Conservation (phyloP, 1,140 invertebrate species). For the Calephelis virginiensis region DNA sequence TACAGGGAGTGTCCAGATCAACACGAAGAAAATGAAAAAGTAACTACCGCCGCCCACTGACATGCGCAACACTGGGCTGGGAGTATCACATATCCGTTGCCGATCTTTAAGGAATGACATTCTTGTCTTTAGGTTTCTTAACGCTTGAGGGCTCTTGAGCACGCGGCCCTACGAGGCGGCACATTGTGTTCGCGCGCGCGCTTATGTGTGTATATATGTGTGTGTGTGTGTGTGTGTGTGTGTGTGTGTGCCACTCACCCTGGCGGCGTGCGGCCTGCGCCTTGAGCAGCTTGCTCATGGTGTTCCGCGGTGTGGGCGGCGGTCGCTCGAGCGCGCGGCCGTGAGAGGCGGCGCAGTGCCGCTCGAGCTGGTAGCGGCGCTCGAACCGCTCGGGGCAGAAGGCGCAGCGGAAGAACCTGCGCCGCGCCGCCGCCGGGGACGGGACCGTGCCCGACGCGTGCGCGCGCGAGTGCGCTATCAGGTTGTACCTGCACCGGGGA, state of each 20-base stretch:
- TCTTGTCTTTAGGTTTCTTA: no score
- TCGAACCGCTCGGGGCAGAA: slow-evolving; percentile 69
- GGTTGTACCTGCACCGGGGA: slow-evolving; percentile 54
- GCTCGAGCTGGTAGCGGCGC: slow-evolving; percentile 63
- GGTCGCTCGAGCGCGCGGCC: slow-evolving; percentile 63
- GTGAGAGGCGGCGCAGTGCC: slow-evolving; percentile 61
- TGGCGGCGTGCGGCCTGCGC: slow-evolving; percentile 51
- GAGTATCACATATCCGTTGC: no score
- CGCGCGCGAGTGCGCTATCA: slow-evolving; percentile 49
- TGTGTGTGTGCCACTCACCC: neutral
- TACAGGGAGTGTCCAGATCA: no score
- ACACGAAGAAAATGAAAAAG: no score
- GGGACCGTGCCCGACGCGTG: slow-evolving; percentile 33
- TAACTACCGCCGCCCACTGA: no score
- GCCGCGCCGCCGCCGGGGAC: slow-evolving; percentile 28
- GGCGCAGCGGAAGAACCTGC: slow-evolving; percentile 61
- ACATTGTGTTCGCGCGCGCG: no score
- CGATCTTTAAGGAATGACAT: no score
- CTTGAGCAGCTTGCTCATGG: slow-evolving; percentile 75
- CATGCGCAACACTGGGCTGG: no score
- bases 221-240: no score
- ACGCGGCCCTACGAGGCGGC: no score
- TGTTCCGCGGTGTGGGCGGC: slow-evolving; percentile 70
- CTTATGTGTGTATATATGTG: no score
- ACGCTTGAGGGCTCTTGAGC: no score